Conservation (phyloP, 2,797 vertebrate species). For the Lagorchestes hirsutus region DNA sequence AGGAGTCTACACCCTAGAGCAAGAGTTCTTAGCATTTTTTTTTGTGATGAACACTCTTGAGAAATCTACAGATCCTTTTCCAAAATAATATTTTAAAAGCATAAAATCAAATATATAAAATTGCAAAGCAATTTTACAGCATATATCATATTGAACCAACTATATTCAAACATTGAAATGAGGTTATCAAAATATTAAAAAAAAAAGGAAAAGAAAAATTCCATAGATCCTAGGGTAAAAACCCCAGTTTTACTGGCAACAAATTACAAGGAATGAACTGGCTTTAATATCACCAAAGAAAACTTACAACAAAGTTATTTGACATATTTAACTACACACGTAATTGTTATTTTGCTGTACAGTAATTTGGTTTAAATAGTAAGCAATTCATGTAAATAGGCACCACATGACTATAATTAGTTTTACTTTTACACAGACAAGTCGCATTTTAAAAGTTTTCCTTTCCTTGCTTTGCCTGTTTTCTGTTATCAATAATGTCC, state of each 20-base stretch:
- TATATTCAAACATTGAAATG: neutral
- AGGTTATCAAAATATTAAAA: neutral
- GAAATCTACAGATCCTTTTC: neutral
- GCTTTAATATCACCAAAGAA: neutral
- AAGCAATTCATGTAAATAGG: slow-evolving; percentile 19
- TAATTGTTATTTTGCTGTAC: slow-evolving; percentile 30
- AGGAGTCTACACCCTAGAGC: neutral
- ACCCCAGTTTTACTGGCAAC: neutral
- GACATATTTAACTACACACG: slow-evolving; percentile 29
- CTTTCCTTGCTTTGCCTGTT: neutral
- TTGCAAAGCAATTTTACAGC: neutral
- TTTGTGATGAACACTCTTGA: neutral
- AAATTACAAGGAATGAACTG: neutral
- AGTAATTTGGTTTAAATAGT: slow-evolving; percentile 40
- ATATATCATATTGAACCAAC: neutral
- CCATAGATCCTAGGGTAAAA: neutral
- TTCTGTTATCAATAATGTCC: neutral
- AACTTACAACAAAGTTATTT: neutral
- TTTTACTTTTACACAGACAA: neutral
- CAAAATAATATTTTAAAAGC: neutral
- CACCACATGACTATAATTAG: neutral
- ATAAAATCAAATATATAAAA: neutral
- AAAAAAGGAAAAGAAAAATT: neutral
- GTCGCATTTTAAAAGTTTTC: neutral
- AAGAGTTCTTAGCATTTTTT: neutral